phyloP scores from a whole-genome alignment of 2,888 invertebrate species.

The Caenorhabditis parvicauda region DNA sequence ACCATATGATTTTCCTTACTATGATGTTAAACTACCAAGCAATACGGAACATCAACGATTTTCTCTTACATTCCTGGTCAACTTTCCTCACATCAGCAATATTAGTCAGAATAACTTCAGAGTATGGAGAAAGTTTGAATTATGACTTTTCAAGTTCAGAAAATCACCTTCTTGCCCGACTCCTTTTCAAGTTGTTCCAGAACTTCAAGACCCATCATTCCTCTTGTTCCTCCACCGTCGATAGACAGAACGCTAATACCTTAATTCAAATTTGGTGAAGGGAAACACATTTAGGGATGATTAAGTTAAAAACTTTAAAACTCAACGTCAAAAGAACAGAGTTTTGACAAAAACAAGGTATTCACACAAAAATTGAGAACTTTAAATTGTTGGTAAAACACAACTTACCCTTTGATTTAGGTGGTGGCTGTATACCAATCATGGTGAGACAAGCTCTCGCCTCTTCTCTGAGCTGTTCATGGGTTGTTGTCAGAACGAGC shows the following conservation, averaged over 20 bases:
- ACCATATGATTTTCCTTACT: too few relatives aligned
- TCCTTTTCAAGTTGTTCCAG: conserved; percentile 75
- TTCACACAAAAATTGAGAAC: neutral
- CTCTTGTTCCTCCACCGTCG: conserved; percentile 85
- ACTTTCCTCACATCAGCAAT: too few relatives aligned
- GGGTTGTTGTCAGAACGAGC: conserved; percentile 25
- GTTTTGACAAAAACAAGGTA: neutral
- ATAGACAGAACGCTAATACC: conserved; percentile 81
- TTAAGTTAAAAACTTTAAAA: neutral
- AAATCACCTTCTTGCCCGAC: conserved; percentile 62
- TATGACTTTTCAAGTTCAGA: too few relatives aligned
- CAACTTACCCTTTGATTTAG: conserved; percentile 24
- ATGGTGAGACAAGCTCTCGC: conserved; percentile 50
- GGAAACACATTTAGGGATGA: neutral
- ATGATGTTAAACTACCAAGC: too few relatives aligned
- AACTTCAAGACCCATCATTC: conserved; percentile 81
- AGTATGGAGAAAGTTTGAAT: too few relatives aligned
- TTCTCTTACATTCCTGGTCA: too few relatives aligned
- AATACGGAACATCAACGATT: too few relatives aligned
- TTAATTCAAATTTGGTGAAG: conserved; percentile 46
- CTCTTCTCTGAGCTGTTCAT: conserved; percentile 35
- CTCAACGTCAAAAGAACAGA: neutral
- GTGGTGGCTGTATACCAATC: conserved; percentile 42
- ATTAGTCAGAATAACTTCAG: too few relatives aligned
- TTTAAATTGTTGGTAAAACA: neutral